These are phyloP conservation scores for Dendronephthya gigantea DNA, from an alignment of 64 coral and sea anemone genomes.

Conservation along the genomic window DNA sequence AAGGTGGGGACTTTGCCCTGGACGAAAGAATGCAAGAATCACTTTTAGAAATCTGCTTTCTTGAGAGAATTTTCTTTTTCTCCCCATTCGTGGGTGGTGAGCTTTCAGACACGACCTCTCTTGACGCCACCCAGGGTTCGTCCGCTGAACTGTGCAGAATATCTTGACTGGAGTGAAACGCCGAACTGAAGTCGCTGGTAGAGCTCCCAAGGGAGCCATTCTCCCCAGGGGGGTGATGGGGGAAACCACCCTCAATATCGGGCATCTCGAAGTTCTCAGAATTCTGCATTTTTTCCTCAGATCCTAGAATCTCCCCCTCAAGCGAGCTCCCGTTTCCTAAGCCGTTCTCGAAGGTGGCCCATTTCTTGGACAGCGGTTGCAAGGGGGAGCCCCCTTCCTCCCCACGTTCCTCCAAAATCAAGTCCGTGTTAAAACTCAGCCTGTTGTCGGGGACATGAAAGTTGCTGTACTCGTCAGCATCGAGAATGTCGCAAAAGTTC, in stretches of 20 bases:
- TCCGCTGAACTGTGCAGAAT: background rate
- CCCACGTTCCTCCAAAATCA: background rate
- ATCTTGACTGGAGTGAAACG: conserved; percentile 10
- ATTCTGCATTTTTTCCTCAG: background rate
- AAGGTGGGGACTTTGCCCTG: background rate
- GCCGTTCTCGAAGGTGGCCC: background rate
- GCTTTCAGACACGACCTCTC: background rate
- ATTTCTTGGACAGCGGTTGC: background rate
- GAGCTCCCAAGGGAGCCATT: background rate
- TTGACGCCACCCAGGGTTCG: background rate
- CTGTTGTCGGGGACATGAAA: conserved; percentile 52
- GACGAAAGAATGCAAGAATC: background rate
- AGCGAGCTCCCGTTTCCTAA: background rate
- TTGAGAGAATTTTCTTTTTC: background rate
- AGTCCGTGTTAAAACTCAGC: conserved; percentile 10
- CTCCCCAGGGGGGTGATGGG: background rate
- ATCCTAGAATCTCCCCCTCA: background rate
- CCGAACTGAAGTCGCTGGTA: background rate
- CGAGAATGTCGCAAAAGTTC: conserved; percentile 90
- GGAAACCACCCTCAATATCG: background rate
- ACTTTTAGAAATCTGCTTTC: background rate
- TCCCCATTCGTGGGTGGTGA: background rate
- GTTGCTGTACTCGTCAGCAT: conserved; percentile 58
- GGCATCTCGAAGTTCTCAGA: background rate
- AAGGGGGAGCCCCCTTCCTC: background rate